These are phyloP conservation scores for Synanthedon tipuliformis DNA, from an alignment of 2,888 invertebrate species.

Conservation along the genomic window DNA sequence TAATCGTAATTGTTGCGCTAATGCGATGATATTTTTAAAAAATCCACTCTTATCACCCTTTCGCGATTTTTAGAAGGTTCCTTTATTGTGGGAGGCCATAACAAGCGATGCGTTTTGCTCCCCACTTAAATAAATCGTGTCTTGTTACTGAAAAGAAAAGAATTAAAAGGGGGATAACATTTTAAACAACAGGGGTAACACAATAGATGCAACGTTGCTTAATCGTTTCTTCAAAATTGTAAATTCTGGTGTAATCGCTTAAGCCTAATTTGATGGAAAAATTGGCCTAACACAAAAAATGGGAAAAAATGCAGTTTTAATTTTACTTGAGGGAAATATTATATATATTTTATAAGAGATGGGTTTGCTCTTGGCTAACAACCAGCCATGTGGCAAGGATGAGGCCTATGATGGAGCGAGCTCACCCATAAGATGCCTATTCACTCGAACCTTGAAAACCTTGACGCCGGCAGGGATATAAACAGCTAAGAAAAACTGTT, in stretches of 20 bases:
- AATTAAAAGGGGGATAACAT: conserved; percentile 4
- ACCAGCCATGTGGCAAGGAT: too few species aligned
- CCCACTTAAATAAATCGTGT: neutral
- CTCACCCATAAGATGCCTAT: too few species aligned
- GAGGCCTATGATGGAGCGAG: too few species aligned
- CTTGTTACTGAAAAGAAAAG: conserved; percentile 38
- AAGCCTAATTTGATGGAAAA: neutral
- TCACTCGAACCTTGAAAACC: too few species aligned
- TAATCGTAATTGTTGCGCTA: conserved; percentile 36
- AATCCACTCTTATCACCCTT: conserved; percentile 28
- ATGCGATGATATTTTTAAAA: conserved; percentile 41
- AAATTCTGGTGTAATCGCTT: conserved; percentile 15
- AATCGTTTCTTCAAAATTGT: conserved; percentile 31
- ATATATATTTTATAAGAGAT: too few species aligned
- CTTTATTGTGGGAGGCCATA: conserved; percentile 15
- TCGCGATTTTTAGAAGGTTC: conserved; percentile 16
- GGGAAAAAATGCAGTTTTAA: too few species aligned
- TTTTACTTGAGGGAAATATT: too few species aligned
- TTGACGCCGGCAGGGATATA: too few species aligned
- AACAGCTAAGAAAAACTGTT: too few species aligned
- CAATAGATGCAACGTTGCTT: conserved; percentile 40
- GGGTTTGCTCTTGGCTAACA: too few species aligned
- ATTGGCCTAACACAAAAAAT: too few species aligned
- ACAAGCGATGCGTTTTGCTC: neutral
- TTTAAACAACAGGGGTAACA: conserved; percentile 29